Evolutionary conservation across 2,797 vertebrate species (phyloP).

Genomic region (Antennarius maculatus): DNA sequence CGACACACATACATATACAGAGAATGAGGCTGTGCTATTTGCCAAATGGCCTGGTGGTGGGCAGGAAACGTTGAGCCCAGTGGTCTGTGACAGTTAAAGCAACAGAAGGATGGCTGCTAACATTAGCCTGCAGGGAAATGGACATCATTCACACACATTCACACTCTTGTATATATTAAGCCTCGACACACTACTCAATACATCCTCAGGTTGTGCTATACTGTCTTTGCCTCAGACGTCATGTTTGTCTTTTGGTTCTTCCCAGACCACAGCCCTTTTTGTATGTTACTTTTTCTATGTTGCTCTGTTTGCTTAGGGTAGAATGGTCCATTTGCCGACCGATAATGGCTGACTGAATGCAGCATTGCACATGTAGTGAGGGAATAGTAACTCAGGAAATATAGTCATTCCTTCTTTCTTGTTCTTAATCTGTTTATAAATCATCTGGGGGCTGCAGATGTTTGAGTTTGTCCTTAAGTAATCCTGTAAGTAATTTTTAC

Average conservation of each 20-base stretch:
- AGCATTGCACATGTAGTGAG: too few relatives aligned
- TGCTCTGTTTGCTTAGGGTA: not conserved
- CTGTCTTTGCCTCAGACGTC: not conserved
- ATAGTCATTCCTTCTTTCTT: too few relatives aligned
- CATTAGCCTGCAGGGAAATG: slow-evolving; percentile 66
- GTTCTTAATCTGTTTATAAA: too few relatives aligned
- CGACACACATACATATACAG: slow-evolving; percentile 1
- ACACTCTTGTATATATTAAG: slow-evolving; percentile 52
- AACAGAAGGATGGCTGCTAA: slow-evolving; percentile 52
- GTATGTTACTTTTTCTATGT: slow-evolving; percentile 12
- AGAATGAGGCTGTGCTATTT: slow-evolving; percentile 56
- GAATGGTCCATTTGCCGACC: too few relatives aligned
- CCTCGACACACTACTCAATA: slow-evolving; percentile 24
- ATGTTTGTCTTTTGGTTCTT: not conserved
- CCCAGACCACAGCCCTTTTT: slow-evolving; percentile 13
- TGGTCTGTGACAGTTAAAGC: slow-evolving; percentile 67
- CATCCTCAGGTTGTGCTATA: slow-evolving; percentile 3
- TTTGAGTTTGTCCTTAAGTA: too few relatives aligned
- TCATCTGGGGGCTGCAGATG: too few relatives aligned
- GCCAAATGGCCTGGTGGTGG: slow-evolving; percentile 62
- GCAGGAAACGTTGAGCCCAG: slow-evolving; percentile 59
- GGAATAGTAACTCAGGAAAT: too few relatives aligned
- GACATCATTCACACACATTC: slow-evolving; percentile 54
- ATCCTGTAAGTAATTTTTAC: too few relatives aligned
- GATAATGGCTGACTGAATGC: too few relatives aligned